Percentiles rank a stretch among this genome's conserved stretches.
phyloP scores from a whole-genome alignment of 2,113 vertebrate genomes.

The Chascanopsetta lugubris region DNA sequence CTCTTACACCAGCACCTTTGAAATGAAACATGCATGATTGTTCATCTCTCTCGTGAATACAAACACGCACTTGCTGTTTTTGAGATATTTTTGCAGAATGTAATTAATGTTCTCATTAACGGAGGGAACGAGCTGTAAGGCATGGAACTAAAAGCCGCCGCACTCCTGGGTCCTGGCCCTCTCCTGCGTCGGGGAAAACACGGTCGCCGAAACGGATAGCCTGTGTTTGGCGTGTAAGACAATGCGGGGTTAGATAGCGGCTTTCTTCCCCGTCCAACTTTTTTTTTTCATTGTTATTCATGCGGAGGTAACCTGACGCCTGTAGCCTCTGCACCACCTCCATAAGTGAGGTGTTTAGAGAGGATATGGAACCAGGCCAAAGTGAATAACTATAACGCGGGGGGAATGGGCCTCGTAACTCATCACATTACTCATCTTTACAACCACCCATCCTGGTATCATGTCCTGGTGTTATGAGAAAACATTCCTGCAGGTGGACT shows the following conservation, averaged over 20 bases:
- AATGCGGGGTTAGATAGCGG: slow-evolving; percentile 21
- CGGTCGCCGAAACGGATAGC: slow-evolving; percentile 43
- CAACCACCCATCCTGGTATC: slow-evolving; percentile 34
- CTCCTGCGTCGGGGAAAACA: slow-evolving; percentile 37
- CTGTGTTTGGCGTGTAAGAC: slow-evolving; percentile 34
- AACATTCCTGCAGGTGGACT: slow-evolving; percentile 46
- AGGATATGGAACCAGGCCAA: slow-evolving; percentile 56
- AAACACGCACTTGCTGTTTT: slow-evolving; percentile 40
- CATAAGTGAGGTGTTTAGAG: slow-evolving; percentile 55
- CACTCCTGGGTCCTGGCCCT: slow-evolving; percentile 42
- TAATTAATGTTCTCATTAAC: slow-evolving; percentile 78
- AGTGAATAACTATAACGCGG: slow-evolving; percentile 41
- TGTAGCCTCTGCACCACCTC: slow-evolving; percentile 36
- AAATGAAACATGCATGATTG: slow-evolving; percentile 51
- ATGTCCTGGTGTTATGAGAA: slow-evolving; percentile 17
- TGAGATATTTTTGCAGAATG: slow-evolving; percentile 55
- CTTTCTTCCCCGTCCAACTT: slow-evolving; percentile 39
- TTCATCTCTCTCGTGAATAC: slow-evolving; percentile 49
- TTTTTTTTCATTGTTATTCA: slow-evolving; percentile 45
- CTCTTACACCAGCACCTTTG: slow-evolving; percentile 59
- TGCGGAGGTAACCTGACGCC: slow-evolving; percentile 57
- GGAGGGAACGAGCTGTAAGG: slow-evolving; percentile 61
- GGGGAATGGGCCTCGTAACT: slow-evolving; percentile 27
- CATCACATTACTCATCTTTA: slow-evolving; percentile 36
- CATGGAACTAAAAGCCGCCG: slow-evolving; percentile 55